Evolutionary conservation across 2,797 vertebrate genomes (phyloP).

Genomic region (Poecile montanus): DNA sequence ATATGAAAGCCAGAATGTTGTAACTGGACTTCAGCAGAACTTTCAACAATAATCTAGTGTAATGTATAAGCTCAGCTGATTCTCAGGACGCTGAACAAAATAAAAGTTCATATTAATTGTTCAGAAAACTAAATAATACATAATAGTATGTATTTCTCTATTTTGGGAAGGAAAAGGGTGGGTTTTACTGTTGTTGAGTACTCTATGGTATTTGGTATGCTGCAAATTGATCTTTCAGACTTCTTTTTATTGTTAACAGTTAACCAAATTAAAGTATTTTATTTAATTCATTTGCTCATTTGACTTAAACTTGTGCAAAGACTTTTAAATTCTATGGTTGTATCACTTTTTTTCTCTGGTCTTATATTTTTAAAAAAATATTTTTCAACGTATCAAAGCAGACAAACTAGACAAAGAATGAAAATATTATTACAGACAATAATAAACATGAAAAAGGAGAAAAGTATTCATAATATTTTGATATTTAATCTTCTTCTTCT

Average conservation of each 20-base stretch:
- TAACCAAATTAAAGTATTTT: background rate
- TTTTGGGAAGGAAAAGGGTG: rapidly evolving
- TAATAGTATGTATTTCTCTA: background rate
- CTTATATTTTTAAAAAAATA: background rate
- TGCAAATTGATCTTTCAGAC: background rate
- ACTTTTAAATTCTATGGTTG: background rate
- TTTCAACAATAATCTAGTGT: background rate
- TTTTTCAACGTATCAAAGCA: background rate
- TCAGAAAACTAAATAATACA: background rate
- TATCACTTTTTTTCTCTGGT: background rate
- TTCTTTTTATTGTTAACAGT: background rate
- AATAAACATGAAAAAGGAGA: background rate
- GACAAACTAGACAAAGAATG: background rate
- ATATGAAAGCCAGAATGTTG: background rate
- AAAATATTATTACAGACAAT: background rate
- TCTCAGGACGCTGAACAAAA: background rate
- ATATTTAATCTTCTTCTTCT: background rate
- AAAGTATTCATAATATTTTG: background rate
- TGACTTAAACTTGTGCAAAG: background rate
- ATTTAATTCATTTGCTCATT: background rate
- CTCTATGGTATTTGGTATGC: background rate
- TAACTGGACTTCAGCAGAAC: background rate
- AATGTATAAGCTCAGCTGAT: background rate
- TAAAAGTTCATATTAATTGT: background rate
- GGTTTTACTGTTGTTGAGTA: background rate